Conservation (phyloP, 92 coral and sea anemone genomes). For the Anthopleura xanthogrammica region DNA sequence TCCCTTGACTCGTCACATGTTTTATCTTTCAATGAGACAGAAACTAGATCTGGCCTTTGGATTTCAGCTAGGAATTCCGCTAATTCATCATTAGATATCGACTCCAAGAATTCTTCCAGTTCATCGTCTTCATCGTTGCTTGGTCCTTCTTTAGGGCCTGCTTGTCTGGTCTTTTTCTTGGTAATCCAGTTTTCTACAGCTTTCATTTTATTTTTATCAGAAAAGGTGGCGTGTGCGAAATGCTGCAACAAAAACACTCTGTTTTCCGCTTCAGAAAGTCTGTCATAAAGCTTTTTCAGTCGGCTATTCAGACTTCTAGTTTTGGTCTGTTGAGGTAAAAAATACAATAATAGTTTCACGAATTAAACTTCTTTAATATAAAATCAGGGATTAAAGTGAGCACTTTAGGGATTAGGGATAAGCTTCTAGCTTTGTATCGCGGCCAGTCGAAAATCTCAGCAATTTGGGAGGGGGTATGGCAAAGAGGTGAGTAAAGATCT, state of each 20-base stretch:
- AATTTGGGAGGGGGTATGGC: too few species aligned
- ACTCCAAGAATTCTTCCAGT: not conserved
- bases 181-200: slow-evolving; percentile 3
- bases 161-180: too few species aligned
- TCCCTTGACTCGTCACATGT: not conserved
- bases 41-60: not conserved
- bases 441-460: too few species aligned
- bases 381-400: too few species aligned
- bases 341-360: not conserved
- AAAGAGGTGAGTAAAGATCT: too few species aligned
- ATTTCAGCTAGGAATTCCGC: not conserved
- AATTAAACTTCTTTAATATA: too few species aligned
- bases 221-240: not conserved
- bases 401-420: too few species aligned
- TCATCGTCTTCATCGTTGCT: not conserved
- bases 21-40: not conserved
- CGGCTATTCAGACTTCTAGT: not conserved
- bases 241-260: not conserved
- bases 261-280: not conserved
- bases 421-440: too few species aligned
- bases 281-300: not conserved
- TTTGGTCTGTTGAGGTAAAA: not conserved
- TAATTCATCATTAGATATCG: not conserved
- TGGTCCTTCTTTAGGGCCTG: not conserved
- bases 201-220: not conserved